Base-by-base conservation (phyloP, 2,113 vertebrate species). In the Hepsetus odoe region DNA sequence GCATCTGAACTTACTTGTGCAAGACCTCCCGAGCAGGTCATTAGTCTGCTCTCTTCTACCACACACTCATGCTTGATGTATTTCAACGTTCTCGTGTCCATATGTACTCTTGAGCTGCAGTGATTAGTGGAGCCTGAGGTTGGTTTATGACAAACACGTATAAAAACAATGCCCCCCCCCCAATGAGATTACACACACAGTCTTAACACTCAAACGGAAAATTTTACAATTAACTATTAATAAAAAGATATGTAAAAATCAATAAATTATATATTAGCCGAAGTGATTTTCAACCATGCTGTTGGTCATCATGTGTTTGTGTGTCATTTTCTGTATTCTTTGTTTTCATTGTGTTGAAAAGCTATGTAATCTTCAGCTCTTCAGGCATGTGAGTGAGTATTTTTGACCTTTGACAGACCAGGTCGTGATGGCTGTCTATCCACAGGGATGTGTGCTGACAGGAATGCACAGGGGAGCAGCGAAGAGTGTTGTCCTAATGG, bases 401-500 rank as follows among this genome's bases (percentile, higher is more conserved):
- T 69, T 55, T 70, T 77, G 74, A 83, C 68, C 82, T 53, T 53
- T 11, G 44, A 24, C 32, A 32, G 68, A 68, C 68, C 68, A 40
- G 67, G 78, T 74, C 55, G 33, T n/a, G 62, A 61, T 16, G 68
- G 53, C 62, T 62, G 67, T 76, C 74, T 64, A 22, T 35, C 28
- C 78, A 20, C 55, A 26, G 62, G 53, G 78, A 77, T 24, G 40
- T 68, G 42, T 55, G 76, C 49, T 79, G 76, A 79, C 80, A 73
- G 82, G 74, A 77, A 80, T 69, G 73, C 62, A 26, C 67, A 28
- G 28, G 44, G 59, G 72, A 75, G 46, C 73, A 55, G 73, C 66
- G 72, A 67, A 82, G 49, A 71, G 70, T 59, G 72, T 11, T 44
- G 69, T 71, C n/a, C 11, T 53, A 3, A 3, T 67, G 74, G 68